Conservation (phyloP, 2,797 vertebrate genomes). For the Triplophysa bombifrons region DNA sequence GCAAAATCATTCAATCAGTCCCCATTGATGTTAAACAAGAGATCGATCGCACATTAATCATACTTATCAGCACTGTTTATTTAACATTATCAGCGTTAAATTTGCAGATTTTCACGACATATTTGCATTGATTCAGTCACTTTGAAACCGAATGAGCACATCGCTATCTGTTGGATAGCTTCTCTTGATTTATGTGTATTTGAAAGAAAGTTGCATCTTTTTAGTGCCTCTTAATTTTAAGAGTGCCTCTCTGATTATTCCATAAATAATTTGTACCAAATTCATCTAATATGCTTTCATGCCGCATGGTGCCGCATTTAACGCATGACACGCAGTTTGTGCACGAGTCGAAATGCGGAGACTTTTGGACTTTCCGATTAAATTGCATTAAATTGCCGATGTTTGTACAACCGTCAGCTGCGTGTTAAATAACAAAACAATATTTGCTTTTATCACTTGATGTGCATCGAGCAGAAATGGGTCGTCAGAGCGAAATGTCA, state of each 20-base stretch:
- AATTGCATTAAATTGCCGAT: too few relatives aligned
- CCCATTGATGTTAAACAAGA: constrained; percentile 17
- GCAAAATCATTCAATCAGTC: constrained; percentile 22
- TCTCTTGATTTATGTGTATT: neutral
- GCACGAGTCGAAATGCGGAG: neutral
- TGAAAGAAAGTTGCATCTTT: neutral
- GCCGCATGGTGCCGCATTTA: constrained; percentile 1
- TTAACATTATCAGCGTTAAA: neutral
- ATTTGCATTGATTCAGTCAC: constrained; percentile 6
- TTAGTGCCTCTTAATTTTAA: neutral
- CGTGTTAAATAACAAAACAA: neutral
- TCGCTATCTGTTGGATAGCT: neutral
- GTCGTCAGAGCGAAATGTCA: neutral
- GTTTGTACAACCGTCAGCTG: neutral
- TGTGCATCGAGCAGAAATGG: neutral
- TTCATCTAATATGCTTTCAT: neutral
- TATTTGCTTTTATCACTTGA: neutral
- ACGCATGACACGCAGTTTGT: constrained; percentile 56
- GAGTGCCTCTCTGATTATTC: neutral
- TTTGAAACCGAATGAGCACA: neutral
- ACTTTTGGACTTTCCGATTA: constrained; percentile 1
- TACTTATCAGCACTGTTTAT: constrained; percentile 59
- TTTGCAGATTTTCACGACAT: neutral
- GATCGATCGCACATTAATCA: constrained; percentile 25
- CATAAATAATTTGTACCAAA: neutral